Base-by-base conservation (phyloP, 2,888 invertebrate genomes). In the Chloromyia formosa region DNA sequence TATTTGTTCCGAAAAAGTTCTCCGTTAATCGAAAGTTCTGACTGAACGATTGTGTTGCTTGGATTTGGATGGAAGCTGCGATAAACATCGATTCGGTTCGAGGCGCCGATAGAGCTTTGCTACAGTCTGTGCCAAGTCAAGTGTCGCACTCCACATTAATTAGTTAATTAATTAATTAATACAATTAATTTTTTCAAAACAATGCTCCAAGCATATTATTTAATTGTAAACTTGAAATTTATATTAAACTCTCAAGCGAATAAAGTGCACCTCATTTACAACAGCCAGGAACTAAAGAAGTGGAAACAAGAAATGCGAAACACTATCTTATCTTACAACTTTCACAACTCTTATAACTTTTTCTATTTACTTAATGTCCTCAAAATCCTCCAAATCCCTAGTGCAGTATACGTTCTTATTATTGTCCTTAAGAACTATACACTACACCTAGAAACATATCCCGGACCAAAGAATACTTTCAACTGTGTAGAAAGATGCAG, bases 291-390 rank as follows among this genome's bases (percentile, higher is more conserved):
- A 49, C 49, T 12, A 49, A n/a, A n/a, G 16, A 49, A 49, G 16
- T n/a, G 49, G 10, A 49, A 49, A n/a, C 49, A 49, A 7, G 16
- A 49, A 35, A 4, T 35, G 27, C 49, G 10, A n/a, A n/a, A 49
- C 16, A 49, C 16, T n/a, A 49, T 49, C 49, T 49, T 49, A 49
- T 61, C 35, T 61, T 61, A 22, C n/a, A n/a, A 62, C 62, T 35
- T 35, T 62, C 62, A 62, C 40, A 62, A 62, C 62, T 27, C 16
- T 62, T 16, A 62, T 12, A 40, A 62, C 62, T 62, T 62, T 62
- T 40, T 62, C 62, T 62, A 62, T 35, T 62, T 62, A 62, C 16
- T 23, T 62, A 62, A 62, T 62, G 62, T 62, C 40, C 40, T 18
- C n/a, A 16, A 40, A 62, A 62, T 62, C 62, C 40, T 42, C 42